Percentiles rank a stretch among this genome's conserved stretches.
Evolutionary conservation across 1,140 invertebrate species (phyloP).

Genomic region (Drosophila parvula): DNA sequence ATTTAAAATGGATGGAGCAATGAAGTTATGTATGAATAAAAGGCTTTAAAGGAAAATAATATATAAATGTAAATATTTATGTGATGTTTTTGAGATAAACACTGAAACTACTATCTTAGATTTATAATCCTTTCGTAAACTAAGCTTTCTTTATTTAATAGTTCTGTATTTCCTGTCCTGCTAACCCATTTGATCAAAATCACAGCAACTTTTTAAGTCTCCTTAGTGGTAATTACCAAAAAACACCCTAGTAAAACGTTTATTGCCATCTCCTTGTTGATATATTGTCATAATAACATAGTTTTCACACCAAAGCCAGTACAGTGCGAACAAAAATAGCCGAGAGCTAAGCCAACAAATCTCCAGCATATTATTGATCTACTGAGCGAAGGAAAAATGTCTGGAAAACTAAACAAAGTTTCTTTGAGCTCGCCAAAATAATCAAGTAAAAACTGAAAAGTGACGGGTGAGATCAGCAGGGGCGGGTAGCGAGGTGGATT

Average conservation of each 20-base stretch:
- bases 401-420: constrained; percentile 31
- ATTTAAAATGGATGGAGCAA: too few species aligned
- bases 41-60: too few species aligned
- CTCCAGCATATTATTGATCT: constrained; percentile 29
- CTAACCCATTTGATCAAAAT: neutral
- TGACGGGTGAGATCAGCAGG: neutral
- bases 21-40: too few species aligned
- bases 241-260: constrained; percentile 6
- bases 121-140: too few species aligned
- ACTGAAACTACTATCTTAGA: too few species aligned
- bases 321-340: constrained; percentile 1
- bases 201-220: neutral
- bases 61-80: too few species aligned
- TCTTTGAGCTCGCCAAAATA: constrained; percentile 14
- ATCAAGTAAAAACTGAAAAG: constrained; percentile 21
- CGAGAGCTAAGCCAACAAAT: neutral
- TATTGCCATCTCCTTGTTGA: neutral
- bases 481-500: constrained; percentile 7
- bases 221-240: neutral
- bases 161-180: neutral
- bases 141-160: neutral
- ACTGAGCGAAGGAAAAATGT: constrained; percentile 20
- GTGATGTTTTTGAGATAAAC: too few species aligned
- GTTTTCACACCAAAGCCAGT: neutral
- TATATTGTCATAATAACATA: constrained; percentile 6